These are phyloP conservation scores for Cheilosia variabilis DNA, from an alignment of 2,888 invertebrate species.

Conservation along the genomic window DNA sequence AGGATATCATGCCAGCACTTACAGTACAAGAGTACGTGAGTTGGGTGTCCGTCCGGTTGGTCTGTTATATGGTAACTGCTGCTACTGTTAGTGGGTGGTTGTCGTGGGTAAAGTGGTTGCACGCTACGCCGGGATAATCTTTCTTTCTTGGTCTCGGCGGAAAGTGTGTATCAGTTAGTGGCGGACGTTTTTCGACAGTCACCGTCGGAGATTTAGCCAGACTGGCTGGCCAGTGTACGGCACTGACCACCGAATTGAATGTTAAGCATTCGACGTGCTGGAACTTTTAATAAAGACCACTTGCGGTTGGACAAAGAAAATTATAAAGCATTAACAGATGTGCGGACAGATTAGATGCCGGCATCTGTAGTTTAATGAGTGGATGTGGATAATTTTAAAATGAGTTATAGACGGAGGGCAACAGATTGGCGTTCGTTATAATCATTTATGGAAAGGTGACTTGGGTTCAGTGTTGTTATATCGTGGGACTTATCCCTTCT, in stretches of 20 bases:
- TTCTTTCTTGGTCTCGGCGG: slow-evolving; percentile 39
- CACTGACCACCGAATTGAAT: slow-evolving; percentile 58
- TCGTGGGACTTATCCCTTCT: no score
- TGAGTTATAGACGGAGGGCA: slow-evolving; percentile 38
- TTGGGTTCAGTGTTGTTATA: no score
- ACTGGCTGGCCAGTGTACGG: slow-evolving; percentile 6
- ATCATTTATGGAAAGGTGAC: neutral
- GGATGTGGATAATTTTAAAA: slow-evolving; percentile 41
- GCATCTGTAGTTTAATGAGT: slow-evolving; percentile 58
- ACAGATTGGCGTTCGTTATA: slow-evolving; percentile 27
- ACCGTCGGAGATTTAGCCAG: slow-evolving; percentile 51
- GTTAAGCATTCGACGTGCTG: slow-evolving; percentile 55
- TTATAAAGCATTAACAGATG: slow-evolving; percentile 64
- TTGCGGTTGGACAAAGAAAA: slow-evolving; percentile 25
- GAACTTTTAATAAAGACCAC: slow-evolving; percentile 39
- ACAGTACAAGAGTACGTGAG: slow-evolving; percentile 53
- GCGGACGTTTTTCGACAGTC: slow-evolving; percentile 51
- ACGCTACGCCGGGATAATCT: slow-evolving; percentile 57
- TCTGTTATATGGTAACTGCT: slow-evolving; percentile 19
- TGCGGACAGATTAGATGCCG: slow-evolving; percentile 40
- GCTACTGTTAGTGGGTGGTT: slow-evolving; percentile 11
- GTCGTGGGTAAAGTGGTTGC: slow-evolving; percentile 20
- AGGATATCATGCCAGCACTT: slow-evolving; percentile 66
- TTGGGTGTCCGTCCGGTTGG: slow-evolving; percentile 52
- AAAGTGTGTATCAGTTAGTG: slow-evolving; percentile 43